phyloP scores from a whole-genome alignment of 1,140 invertebrate genomes.

The Argopecten irradians region DNA sequence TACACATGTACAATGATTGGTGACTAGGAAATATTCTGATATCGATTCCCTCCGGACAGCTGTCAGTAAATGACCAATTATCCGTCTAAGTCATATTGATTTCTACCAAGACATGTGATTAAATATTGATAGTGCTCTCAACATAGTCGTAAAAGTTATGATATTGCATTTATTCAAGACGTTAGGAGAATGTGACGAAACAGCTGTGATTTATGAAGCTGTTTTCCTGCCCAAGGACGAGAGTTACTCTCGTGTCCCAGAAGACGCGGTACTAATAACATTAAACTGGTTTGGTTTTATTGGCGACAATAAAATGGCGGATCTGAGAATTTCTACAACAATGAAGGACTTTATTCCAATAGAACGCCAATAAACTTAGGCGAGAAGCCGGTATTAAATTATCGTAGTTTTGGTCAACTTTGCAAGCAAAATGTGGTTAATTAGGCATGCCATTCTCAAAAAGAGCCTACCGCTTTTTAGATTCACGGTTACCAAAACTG shows the following conservation, averaged over 20 bases:
- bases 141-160: constrained; percentile 12
- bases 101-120: neutral
- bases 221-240: neutral
- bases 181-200: neutral
- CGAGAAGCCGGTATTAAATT: too few relatives aligned
- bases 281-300: neutral
- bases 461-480: too few relatives aligned
- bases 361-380: too few relatives aligned
- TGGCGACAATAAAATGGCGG: neutral
- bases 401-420: too few relatives aligned
- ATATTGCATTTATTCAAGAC: constrained; percentile 23
- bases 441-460: too few relatives aligned
- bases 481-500: too few relatives aligned
- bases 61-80: constrained; percentile 7
- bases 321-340: neutral
- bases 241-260: neutral
- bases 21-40: neutral
- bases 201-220: neutral
- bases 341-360: neutral
- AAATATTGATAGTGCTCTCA: constrained; percentile 9
- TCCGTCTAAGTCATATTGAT: constrained; percentile 21
- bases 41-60: neutral
- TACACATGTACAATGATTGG: neutral
- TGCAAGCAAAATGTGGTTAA: too few relatives aligned
- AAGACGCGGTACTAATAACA: neutral